Conservation (phyloP, 2,797 vertebrate genomes). For the Novumbra hubbsi region DNA sequence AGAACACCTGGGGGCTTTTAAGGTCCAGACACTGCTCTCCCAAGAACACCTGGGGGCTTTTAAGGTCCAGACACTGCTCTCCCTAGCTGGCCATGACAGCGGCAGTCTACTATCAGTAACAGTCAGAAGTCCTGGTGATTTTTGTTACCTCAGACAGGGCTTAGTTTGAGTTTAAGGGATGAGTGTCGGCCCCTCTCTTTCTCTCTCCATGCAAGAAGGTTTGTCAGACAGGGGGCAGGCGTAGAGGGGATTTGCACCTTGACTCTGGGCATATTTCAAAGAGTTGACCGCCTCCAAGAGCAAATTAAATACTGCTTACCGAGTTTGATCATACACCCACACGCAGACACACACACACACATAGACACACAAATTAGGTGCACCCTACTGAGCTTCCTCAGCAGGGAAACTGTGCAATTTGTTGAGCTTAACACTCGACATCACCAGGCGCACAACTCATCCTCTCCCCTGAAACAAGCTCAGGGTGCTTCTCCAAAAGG, state of each 20-base stretch:
- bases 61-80: not conserved
- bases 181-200: not conserved
- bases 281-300: constrained; percentile 33
- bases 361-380: not conserved
- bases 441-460: constrained; percentile 39
- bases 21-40: not conserved
- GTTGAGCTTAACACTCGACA: constrained; percentile 44
- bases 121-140: not conserved
- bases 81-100: not conserved
- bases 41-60: not conserved
- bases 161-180: constrained; percentile 17
- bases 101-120: constrained; percentile 1
- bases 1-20: not conserved
- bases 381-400: constrained; percentile 19
- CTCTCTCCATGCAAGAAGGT: constrained; percentile 13
- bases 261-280: constrained; percentile 47
- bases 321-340: constrained; percentile 8
- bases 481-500: constrained; percentile 38
- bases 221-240: constrained; percentile 17
- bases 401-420: constrained; percentile 51
- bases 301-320: constrained; percentile 44
- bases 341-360: constrained; percentile 5
- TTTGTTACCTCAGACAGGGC: constrained; percentile 18
- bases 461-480: constrained; percentile 41
- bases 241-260: constrained; percentile 46